Evolutionary conservation across 1,140 invertebrate genomes (phyloP), one percentile per base, ranked within the genome.

Genomic region (Zaprionus ornatus): DNA sequence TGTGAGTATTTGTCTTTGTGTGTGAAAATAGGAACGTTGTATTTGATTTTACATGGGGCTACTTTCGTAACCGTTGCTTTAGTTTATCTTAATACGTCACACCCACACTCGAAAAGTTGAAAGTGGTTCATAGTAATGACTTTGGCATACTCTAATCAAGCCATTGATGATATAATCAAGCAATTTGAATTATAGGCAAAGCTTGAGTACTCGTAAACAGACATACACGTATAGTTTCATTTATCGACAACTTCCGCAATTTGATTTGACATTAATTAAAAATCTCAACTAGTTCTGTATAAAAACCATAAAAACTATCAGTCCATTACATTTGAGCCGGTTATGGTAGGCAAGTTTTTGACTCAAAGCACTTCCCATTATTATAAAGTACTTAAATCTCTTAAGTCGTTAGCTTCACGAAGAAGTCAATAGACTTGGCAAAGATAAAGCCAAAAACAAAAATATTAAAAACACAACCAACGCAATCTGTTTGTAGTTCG

Each of bases 51-150:
- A 48, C 37, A 67, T 68, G 62, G 42, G 35, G 50, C 40, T 42
- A 32, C 59, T 86, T 77, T 86, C 79, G 72, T 64, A 86, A 82
- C 54, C 63, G 63, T 62, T 82, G 67, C 71, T 54, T 79, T 76
- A 72, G 64, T 68, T 86, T 69, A 61, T 10, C 75, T 74, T 66
- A 73, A 86, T 52, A 52, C 63, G 21, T 52, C 40, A 57, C 81
- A 55, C 82, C 74, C 70, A 74, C 82, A 70, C 82, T 42, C 19
- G 10, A 12, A 29, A 21, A 21, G 19, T 23, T 7, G 1, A 65
- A 32, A 5, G 21, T 37, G n/a, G 5, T n/a, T 15, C n/a, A 19
- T 23, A 3, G 29, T 21, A 25, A 29, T 27, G 17, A 63, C 17
- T 2, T 1, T 19, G 1, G 45, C 5, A 71, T 56, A 56, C 60